Percentiles rank a stretch among this genome's conserved stretches.
Conservation (phyloP, 2,888 invertebrate species). For the Molorchus minor region DNA sequence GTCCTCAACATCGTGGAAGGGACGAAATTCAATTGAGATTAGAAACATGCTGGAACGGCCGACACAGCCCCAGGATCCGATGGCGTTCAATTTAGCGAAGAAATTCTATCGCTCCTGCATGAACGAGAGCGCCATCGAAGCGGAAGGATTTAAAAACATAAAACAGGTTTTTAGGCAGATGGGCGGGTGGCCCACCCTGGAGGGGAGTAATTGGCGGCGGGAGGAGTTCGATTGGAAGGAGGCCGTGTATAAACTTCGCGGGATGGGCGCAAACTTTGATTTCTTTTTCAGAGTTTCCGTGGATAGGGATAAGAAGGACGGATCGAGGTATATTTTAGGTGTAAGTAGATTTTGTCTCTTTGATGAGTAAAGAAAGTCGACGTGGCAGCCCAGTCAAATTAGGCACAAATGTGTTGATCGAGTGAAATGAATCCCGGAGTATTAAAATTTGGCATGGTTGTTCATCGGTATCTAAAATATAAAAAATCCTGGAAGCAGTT, state of each 20-base stretch:
- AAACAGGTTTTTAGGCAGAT: conserved; percentile 61
- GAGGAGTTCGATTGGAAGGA: conserved; percentile 58
- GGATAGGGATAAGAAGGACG: conserved; percentile 48
- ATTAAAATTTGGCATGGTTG: too few species aligned
- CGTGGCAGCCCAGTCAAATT: not conserved
- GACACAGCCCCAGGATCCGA: conserved; percentile 33
- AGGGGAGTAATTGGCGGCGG: conserved; percentile 62
- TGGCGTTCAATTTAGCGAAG: conserved; percentile 49
- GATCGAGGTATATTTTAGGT: conserved; percentile 52
- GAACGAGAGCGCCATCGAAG: conserved; percentile 54
- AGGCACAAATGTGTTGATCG: not conserved
- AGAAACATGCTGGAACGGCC: conserved; percentile 48
- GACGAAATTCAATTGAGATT: conserved; percentile 50
- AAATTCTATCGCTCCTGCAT: conserved; percentile 57
- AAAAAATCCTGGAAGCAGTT: too few species aligned
- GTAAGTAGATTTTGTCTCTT: conserved; percentile 49
- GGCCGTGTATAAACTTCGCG: conserved; percentile 53
- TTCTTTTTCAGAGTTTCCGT: conserved; percentile 54
- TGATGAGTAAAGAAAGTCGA: not conserved
- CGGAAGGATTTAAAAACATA: conserved; percentile 51
- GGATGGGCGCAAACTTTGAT: conserved; percentile 55
- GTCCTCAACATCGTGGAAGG: conserved; percentile 43
- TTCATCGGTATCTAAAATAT: too few species aligned
- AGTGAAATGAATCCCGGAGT: too few species aligned
- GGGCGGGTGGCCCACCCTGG: conserved; percentile 70